These are phyloP conservation scores for Cremastinae sp. DNA, from an alignment of 2,888 invertebrate species.

Conservation along the genomic window DNA sequence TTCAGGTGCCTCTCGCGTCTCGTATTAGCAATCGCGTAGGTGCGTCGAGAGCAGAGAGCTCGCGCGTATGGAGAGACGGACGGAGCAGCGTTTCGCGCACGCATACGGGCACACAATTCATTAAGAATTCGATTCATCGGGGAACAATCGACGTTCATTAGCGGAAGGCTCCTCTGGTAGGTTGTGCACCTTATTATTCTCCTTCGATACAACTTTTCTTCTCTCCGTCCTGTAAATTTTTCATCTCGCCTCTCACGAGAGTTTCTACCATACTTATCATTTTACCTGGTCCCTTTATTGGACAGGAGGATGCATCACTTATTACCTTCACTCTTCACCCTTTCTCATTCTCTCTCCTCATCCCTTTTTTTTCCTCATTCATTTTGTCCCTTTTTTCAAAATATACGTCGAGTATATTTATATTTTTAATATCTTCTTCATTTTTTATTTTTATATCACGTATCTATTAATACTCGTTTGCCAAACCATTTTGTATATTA, in stretches of 20 bases:
- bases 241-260: slow-evolving; percentile 13
- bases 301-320: slow-evolving; percentile 60
- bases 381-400: slow-evolving; percentile 27
- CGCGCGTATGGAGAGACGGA: background rate
- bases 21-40: slow-evolving; percentile 38
- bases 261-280: slow-evolving; percentile 52
- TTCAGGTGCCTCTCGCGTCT: slow-evolving; percentile 30
- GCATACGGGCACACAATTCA: slow-evolving; percentile 71
- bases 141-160: slow-evolving; percentile 77
- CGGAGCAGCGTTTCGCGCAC: slow-evolving; percentile 63
- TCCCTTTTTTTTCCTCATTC: slow-evolving; percentile 4
- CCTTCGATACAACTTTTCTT: slow-evolving; percentile 47
- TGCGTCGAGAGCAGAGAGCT: slow-evolving; percentile 6
- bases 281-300: slow-evolving; percentile 46
- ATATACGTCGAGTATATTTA: background rate
- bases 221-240: slow-evolving; percentile 4
- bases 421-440: slow-evolving; percentile 22
- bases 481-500: slow-evolving; percentile 33
- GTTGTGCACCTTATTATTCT: slow-evolving; percentile 56
- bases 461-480: slow-evolving; percentile 55
- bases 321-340: slow-evolving; percentile 37
- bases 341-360: slow-evolving; percentile 1
- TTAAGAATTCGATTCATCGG: slow-evolving; percentile 77
- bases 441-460: background rate
- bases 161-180: slow-evolving; percentile 60